Percentiles rank a stretch among this genome's conserved stretches.
phyloP scores from a whole-genome alignment of 37 sponge, comb jelly and placozoan species.

The Lycopodina hypogea region DNA sequence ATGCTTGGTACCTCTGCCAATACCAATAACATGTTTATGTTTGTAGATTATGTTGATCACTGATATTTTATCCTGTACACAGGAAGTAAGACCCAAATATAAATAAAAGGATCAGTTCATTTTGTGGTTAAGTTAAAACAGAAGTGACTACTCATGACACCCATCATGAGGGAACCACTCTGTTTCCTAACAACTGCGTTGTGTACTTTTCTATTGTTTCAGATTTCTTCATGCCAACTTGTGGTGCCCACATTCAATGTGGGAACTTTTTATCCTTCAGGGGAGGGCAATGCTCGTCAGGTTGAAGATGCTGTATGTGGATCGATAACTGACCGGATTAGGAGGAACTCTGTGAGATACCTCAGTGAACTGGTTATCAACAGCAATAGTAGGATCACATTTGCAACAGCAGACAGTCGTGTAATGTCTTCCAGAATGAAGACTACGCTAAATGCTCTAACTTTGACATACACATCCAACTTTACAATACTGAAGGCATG shows the following conservation, averaged over 20 bases:
- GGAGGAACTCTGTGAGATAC: slow-evolving; percentile 55
- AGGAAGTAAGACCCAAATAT: too few relatives aligned
- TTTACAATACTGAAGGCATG: slow-evolving; percentile 50
- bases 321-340: slow-evolving; percentile 40
- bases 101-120: too few relatives aligned
- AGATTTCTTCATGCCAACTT: slow-evolving; percentile 2
- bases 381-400: slow-evolving; percentile 34
- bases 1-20: too few relatives aligned
- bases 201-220: neutral
- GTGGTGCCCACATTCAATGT: slow-evolving; percentile 35
- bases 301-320: slow-evolving; percentile 57
- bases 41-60: too few relatives aligned
- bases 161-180: neutral
- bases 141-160: neutral
- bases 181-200: neutral
- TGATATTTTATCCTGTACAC: too few relatives aligned
- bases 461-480: slow-evolving; percentile 1
- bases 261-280: slow-evolving; percentile 54
- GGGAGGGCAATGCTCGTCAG: neutral
- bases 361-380: slow-evolving; percentile 43
- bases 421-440: slow-evolving; percentile 66
- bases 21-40: too few relatives aligned
- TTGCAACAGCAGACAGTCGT: slow-evolving; percentile 36
- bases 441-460: slow-evolving; percentile 31
- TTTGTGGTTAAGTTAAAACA: neutral